phyloP scores from a whole-genome alignment of 1,140 invertebrate species.

The Cepaea nemoralis region DNA sequence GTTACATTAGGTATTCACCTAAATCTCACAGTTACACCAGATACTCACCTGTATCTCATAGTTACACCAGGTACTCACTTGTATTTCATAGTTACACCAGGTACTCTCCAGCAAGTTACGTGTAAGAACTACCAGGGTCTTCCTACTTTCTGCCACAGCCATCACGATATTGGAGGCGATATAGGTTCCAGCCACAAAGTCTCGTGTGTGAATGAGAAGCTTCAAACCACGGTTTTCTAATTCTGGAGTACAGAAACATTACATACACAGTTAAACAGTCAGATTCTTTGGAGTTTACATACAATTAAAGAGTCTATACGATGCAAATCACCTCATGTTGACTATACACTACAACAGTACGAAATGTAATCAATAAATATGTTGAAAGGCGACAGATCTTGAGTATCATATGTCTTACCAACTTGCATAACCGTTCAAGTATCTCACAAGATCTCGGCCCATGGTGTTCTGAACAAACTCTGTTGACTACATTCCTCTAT shows the following conservation, averaged over 20 bases:
- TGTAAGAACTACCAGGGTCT: slow-evolving; percentile 77
- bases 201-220: slow-evolving; percentile 90
- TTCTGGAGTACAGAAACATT: background rate
- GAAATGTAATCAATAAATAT: too few relatives aligned
- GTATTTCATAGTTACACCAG: slow-evolving; percentile 79
- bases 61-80: slow-evolving; percentile 75
- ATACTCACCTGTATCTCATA: slow-evolving; percentile 18
- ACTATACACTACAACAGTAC: too few relatives aligned
- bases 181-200: slow-evolving; percentile 85
- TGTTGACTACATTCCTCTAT: too few relatives aligned
- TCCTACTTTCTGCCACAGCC: slow-evolving; percentile 76
- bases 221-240: slow-evolving; percentile 76
- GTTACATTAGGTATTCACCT: background rate
- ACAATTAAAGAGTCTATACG: too few relatives aligned
- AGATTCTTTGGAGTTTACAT: too few relatives aligned
- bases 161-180: slow-evolving; percentile 77
- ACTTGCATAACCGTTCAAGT: too few relatives aligned
- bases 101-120: slow-evolving; percentile 77
- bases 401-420: too few relatives aligned
- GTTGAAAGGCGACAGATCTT: too few relatives aligned
- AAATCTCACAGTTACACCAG: background rate
- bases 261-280: too few relatives aligned
- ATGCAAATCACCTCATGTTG: too few relatives aligned
- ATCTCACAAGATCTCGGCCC: too few relatives aligned
- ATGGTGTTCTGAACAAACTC: too few relatives aligned